Evolutionary conservation across 2,797 vertebrate genomes (phyloP), one percentile per base, ranked within the genome.

Genomic region (Natrix natrix): DNA sequence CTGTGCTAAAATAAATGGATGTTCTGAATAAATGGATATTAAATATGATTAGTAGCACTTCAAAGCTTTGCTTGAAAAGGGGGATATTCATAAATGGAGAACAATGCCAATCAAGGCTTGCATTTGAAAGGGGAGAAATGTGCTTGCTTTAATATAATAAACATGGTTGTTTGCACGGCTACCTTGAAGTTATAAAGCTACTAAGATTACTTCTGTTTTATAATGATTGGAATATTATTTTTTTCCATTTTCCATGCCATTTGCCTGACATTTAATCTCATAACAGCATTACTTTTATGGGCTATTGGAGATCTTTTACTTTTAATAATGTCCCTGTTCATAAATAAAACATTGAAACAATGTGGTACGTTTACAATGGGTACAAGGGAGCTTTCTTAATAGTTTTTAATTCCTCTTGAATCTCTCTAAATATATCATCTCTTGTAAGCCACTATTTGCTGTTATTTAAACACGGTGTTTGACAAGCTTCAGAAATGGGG

Each of bases 271-370:
- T 97, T 97, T 97, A 95, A 94, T 97, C 97, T 97, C 95, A 94
- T 96, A 97, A 91, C 94, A 96, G 88, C 87, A 93, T 96, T 96
- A 93, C 95, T 97, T 97, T 97, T 96, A 97, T 97, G 94, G 97
- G 94, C 92, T 90, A 92, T 96, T 97, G 96, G 95, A 97, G 93
- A 93, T 96, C 57, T 97, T 98, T 97, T 96, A 97, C 97, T 97
- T 97, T 98, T 97, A 96, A 97, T 97, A 97, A 97, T 94, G 93
- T 94, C 88, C 59, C 14, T 60, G 22, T 94, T 96, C 95, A 97
- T 98, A 97, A 97, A 97, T 97, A 97, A 97, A 96, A 96, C 96
- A 96, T 94, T 94, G 94, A 95, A 95, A 94, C 95, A 93, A 95
- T 94, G 96, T 97, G 93, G 92, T 17, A 52, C 93, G 59, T 90